These are phyloP conservation scores for Bursaphelenchus okinawaensis DNA, from an alignment of 2,888 invertebrate species.

Conservation along the genomic window DNA sequence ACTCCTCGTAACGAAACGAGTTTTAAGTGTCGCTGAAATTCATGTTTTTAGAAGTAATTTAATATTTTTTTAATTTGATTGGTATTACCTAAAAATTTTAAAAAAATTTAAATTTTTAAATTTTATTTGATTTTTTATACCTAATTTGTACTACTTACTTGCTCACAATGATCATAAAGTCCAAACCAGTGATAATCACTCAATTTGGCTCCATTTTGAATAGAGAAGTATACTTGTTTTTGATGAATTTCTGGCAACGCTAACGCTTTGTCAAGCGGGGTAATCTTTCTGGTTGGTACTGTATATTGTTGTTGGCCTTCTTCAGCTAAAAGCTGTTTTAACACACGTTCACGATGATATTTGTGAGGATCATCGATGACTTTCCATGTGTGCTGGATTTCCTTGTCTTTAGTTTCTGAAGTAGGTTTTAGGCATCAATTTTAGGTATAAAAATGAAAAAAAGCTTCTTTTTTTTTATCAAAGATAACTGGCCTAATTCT, in stretches of 20 bases:
- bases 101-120: too few species aligned
- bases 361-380: slow-evolving; percentile 19
- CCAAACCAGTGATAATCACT: slow-evolving; percentile 47
- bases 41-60: background rate
- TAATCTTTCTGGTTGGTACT: slow-evolving; percentile 10
- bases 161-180: slow-evolving; percentile 39
- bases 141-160: slow-evolving; percentile 18
- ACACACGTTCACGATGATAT: slow-evolving; percentile 20
- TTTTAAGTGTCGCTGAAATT: slow-evolving; percentile 29
- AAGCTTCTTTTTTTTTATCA: background rate
- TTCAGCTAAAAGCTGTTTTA: slow-evolving; percentile 18
- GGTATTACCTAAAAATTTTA: background rate
- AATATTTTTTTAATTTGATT: too few species aligned
- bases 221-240: slow-evolving; percentile 26
- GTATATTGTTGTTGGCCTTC: background rate
- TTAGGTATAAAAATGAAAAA: too few species aligned
- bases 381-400: background rate
- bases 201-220: slow-evolving; percentile 32
- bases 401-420: background rate
- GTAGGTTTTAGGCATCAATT: too few species aligned
- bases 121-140: too few species aligned
- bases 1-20: slow-evolving; percentile 31
- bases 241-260: slow-evolving; percentile 28
- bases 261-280: slow-evolving; percentile 24
- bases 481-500: background rate